phyloP scores from a whole-genome alignment of 2,888 invertebrate genomes.

The Ophioninae sp. region DNA sequence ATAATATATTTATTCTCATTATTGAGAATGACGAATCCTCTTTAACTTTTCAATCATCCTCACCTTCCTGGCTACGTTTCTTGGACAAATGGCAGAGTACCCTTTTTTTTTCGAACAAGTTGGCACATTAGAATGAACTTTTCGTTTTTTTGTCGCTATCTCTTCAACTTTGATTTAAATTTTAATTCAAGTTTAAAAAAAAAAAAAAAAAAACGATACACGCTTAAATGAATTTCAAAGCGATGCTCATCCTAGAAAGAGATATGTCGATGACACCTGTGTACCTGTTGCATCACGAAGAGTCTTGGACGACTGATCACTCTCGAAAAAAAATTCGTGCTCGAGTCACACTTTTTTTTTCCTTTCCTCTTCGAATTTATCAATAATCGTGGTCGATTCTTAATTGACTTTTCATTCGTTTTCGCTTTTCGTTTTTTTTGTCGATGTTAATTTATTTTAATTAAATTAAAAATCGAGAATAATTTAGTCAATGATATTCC shows the following conservation, averaged over 20 bases:
- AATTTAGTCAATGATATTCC: no score
- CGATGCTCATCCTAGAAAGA: constrained; percentile 76
- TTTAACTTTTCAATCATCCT: constrained; percentile 64
- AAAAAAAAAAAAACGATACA: constrained; percentile 35
- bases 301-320: constrained; percentile 67
- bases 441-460: no score
- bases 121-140: constrained; percentile 78
- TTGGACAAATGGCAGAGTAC: constrained; percentile 55
- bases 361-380: no score
- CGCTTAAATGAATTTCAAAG: constrained; percentile 68
- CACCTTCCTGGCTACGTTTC: constrained; percentile 64
- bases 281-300: constrained; percentile 70
- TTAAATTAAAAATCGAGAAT: no score
- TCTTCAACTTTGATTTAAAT: constrained; percentile 58
- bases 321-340: background rate
- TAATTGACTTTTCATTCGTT: no score
- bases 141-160: constrained; percentile 54
- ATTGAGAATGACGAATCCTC: constrained; percentile 71
- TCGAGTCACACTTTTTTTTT: no score
- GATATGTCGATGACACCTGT: constrained; percentile 76
- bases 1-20: constrained; percentile 67
- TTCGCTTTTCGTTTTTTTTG: no score
- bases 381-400: no score
- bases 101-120: constrained; percentile 72
- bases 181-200: no score